Evolutionary conservation across 2,797 vertebrate species (phyloP), one percentile per base, ranked within the genome.

Genomic region (Acanthurus lineatus): DNA sequence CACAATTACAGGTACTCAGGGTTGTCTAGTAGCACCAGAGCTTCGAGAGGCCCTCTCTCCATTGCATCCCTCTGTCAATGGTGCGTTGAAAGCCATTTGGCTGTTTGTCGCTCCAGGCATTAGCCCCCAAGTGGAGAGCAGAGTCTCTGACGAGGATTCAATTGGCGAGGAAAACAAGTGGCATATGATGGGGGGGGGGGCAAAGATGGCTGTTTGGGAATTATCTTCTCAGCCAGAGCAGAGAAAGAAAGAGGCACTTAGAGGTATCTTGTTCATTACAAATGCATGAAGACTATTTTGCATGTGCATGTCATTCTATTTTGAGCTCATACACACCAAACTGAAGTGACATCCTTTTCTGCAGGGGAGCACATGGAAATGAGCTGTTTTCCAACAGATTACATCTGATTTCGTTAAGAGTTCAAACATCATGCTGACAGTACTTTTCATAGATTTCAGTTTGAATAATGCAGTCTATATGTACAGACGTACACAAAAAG

Each of bases 81-180:
- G 96, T 94, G 95, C 93, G 94, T 94, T 96, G 96, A 97, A 97
- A 98, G 96, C 97, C 97, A 97, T 97, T 97, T 96, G 96, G 96
- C 92, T 93, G 93, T 94, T 96, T 92, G 93, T 94, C 95, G 95
- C 97, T 96, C 93, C 95, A 96, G 93, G 96, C 96, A 96, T 96
- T 96, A 96, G 96, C 95, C 87, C 88, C 81, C 66, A 89, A 96
- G 95, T 94, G 94, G 94, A 96, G 96, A 88, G 95, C 95, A 77
- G 94, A 92, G 79, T 60, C 90, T 84, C 95, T 96, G 96, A 97
- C 95, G 96, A 97, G 96, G 94, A 96, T 96, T 97, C 95, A 97
- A 96, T 96, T 94, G 95, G 90, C 89, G 91, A 86, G 93, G 91
- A 95, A 94, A 93, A 93, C 93, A 93, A 94, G 91, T 92, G 91